phyloP scores from a whole-genome alignment of 2,797 vertebrate genomes.

The Neomorphus geoffroyi region DNA sequence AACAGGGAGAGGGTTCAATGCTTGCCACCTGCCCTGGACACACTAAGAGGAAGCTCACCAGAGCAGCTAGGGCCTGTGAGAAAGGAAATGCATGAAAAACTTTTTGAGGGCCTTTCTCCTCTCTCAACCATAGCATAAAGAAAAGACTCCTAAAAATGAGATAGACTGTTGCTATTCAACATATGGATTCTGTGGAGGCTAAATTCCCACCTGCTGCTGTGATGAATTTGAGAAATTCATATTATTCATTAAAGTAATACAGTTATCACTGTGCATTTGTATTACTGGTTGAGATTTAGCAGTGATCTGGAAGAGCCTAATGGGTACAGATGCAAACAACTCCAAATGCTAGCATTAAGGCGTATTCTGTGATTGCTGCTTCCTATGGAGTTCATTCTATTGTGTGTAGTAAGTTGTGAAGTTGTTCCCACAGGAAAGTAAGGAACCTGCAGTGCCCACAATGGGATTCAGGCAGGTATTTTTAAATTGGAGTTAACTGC shows the following conservation, averaged over 20 bases:
- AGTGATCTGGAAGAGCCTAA: not conserved
- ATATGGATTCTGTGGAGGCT: not conserved
- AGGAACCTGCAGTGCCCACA: not conserved
- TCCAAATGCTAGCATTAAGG: not conserved
- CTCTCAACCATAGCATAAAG: not conserved
- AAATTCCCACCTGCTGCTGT: not conserved
- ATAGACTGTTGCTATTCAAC: not conserved
- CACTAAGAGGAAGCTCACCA: not conserved
- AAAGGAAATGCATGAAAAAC: not conserved
- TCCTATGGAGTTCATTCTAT: not conserved
- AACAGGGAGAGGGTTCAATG: not conserved
- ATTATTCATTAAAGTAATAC: not conserved
- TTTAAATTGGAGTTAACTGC: not conserved
- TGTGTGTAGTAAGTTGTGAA: not conserved
- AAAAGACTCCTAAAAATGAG: not conserved
- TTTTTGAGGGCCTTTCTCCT: not conserved
- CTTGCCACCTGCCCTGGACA: not conserved
- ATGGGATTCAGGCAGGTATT: not conserved
- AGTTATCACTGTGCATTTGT: not conserved
- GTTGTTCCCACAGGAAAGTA: not conserved
- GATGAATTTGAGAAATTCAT: not conserved
- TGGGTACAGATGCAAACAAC: not conserved
- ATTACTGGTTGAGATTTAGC: not conserved
- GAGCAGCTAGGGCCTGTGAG: not conserved
- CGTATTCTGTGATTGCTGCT: not conserved